phyloP scores from a whole-genome alignment of 2,113 vertebrate species.

The Strix aluco region DNA sequence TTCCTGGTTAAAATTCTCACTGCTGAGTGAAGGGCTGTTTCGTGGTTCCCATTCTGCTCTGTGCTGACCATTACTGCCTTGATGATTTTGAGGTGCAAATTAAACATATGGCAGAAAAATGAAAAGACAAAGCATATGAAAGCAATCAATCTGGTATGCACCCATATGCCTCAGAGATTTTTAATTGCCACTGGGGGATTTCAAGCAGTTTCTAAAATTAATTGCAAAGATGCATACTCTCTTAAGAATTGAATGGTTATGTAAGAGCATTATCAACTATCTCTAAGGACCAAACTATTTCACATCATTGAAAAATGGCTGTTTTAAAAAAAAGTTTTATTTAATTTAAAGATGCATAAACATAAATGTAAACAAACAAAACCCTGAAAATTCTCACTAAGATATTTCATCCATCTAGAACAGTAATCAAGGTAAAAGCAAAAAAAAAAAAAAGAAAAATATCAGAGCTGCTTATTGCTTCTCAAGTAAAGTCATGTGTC shows the following conservation, averaged over 20 bases:
- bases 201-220: background rate
- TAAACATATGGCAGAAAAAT: background rate
- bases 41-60: background rate
- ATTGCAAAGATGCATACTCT: background rate
- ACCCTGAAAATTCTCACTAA: background rate
- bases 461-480: background rate
- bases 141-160: background rate
- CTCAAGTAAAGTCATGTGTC: background rate
- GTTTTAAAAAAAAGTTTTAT: background rate
- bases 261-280: background rate
- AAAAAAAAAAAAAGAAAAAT: background rate
- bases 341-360: background rate
- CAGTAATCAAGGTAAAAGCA: background rate
- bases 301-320: accelerated
- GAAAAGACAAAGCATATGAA: background rate
- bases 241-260: background rate
- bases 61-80: background rate
- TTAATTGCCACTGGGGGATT: background rate
- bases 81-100: background rate
- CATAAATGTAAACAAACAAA: background rate
- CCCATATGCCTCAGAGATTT: background rate
- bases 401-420: background rate
- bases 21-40: background rate
- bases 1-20: background rate
- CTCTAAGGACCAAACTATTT: background rate